Evolutionary conservation across 2,113 vertebrate species (phyloP), one percentile per base, ranked within the genome.

Genomic region (Leptosomus discolor): DNA sequence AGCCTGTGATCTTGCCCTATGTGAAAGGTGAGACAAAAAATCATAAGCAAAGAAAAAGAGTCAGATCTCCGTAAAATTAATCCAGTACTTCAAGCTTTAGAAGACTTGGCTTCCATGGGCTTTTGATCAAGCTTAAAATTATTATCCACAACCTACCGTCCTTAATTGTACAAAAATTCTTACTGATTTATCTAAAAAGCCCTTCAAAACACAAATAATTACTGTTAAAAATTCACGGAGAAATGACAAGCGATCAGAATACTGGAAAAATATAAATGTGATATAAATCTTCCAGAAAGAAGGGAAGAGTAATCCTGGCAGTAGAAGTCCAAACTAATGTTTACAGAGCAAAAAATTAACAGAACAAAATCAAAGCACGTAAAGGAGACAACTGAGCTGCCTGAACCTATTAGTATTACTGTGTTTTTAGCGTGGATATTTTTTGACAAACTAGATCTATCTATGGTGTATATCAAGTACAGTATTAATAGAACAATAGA

Each of bases 61-160:
- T 61, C 69, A 96, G 69, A 67, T 92, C 76, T 79, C 94, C 14
- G 3, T 79, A 92, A 91, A 96, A 95, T 84, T 81, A 88, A 95
- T 85, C 68, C 89, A 85, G 57, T 76, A 30, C 70, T 88, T 97
- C 84, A 96, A 97, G 90, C 90, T 74, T 93, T 92, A 67, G 92
- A 94, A 96, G 85, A 88, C 85, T 90, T 93, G 90, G 92, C 93
- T 94, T 94, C 88, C 88, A 80, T 71, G 65, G 90, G 45, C 63
- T 90, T 95, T 76, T 91, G 90, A 92, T 87, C 89, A 91, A 92
- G 94, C 91, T 94, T 95, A 84, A 96, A 97, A 97, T 95, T 85
- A 97, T 90, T 87, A 96, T 82, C 94, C 91, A 87, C 84, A 92
- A 94, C 65, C 76, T 50, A 81, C 64, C 11, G 0, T 90, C 81